phyloP scores from a whole-genome alignment of 2,113 vertebrate genomes.

The Pitta sordida region DNA sequence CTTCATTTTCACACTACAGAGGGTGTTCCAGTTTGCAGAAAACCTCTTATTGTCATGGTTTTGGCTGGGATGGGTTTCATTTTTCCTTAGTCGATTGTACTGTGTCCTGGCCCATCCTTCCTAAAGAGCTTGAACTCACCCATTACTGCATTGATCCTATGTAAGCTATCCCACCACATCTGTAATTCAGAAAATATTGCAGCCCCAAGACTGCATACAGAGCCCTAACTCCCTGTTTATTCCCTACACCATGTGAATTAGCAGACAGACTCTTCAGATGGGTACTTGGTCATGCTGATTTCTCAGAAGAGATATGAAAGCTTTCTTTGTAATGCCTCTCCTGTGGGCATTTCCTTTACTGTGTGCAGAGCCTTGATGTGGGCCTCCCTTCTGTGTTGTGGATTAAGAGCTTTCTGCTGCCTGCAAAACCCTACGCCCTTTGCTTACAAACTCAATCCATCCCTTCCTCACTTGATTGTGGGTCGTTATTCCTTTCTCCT shows the following conservation, averaged over 20 bases:
- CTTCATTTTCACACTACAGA: background rate
- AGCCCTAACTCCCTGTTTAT: background rate
- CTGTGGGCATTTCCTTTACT: background rate
- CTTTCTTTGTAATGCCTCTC: background rate
- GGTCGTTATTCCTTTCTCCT: background rate
- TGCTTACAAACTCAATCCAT: background rate
- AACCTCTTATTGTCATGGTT: background rate
- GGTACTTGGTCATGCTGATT: background rate
- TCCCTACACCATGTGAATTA: rapidly evolving
- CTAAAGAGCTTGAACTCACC: background rate
- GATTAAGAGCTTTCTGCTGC: background rate
- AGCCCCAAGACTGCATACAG: background rate
- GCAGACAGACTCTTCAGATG: background rate
- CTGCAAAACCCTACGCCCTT: background rate
- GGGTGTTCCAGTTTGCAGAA: background rate
- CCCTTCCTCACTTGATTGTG: background rate
- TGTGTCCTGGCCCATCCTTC: background rate
- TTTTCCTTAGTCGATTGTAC: background rate
- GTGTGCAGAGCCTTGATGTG: background rate
- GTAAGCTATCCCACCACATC: background rate
- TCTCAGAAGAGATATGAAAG: background rate
- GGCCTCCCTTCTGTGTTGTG: background rate
- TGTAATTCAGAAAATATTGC: background rate
- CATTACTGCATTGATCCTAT: background rate
- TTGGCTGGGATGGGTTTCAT: background rate